Percentiles rank a stretch among this genome's conserved stretches.
Conservation (phyloP, 2,797 vertebrate genomes). For the Fundulus diaphanus region DNA sequence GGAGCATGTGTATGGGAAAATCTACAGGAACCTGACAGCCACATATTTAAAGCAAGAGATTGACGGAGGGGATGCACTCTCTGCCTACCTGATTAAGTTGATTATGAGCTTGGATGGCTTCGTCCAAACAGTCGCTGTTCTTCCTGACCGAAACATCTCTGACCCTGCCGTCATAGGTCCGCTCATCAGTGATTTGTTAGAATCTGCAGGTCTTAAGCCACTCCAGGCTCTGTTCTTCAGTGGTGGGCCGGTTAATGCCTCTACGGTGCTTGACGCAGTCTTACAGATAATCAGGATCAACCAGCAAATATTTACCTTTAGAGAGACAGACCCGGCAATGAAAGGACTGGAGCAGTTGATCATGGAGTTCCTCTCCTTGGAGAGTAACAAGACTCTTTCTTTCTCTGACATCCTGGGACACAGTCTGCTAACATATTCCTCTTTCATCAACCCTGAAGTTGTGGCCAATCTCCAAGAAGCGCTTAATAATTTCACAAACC, state of each 20-base stretch:
- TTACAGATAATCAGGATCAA: constrained; percentile 61
- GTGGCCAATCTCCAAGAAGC: constrained; percentile 50
- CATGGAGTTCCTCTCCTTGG: constrained; percentile 59
- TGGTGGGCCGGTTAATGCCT: constrained; percentile 36
- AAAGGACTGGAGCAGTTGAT: constrained; percentile 66
- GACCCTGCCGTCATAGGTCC: constrained; percentile 46
- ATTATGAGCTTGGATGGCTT: constrained; percentile 59
- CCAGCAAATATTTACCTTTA: constrained; percentile 66
- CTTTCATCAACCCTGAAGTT: constrained; percentile 52
- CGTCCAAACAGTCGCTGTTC: constrained; percentile 46
- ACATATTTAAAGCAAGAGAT: constrained; percentile 40
- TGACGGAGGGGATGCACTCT: constrained; percentile 47
- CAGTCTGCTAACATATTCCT: constrained; percentile 64
- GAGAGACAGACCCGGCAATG: constrained; percentile 59
- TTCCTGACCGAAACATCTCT: constrained; percentile 46
- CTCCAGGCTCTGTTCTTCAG: constrained; percentile 61
- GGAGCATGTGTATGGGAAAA: constrained; percentile 58
- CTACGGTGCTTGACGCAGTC: constrained; percentile 53
- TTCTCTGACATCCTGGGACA: constrained; percentile 68
- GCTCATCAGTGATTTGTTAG: constrained; percentile 55
- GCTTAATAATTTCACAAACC: constrained; percentile 66
- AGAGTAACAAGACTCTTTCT: constrained; percentile 64
- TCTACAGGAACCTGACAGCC: constrained; percentile 26
- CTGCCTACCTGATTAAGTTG: constrained; percentile 59
- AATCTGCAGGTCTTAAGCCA: constrained; percentile 64